Percentiles rank a stretch among this genome's conserved stretches.
phyloP scores from a whole-genome alignment of 2,797 vertebrate genomes.

The Melanotaenia parkinsoni region DNA sequence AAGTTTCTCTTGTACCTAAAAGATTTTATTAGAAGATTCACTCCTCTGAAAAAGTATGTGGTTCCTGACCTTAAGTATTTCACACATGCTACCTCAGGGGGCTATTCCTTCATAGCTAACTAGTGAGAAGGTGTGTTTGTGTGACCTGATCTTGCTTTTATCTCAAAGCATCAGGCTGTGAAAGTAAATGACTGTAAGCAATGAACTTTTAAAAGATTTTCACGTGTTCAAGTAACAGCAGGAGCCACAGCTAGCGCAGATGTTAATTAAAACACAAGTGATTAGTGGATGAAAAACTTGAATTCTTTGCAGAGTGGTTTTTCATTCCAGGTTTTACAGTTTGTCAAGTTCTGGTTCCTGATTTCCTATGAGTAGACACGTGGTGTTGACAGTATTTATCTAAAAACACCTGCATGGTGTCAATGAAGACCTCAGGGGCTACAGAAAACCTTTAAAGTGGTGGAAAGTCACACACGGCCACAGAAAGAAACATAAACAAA shows the following conservation, averaged over 20 bases:
- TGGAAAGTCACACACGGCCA: constrained; percentile 61
- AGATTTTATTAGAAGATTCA: constrained; percentile 5
- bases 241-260: constrained; percentile 37
- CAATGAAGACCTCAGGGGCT: constrained; percentile 53
- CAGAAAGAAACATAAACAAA: constrained; percentile 55
- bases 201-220: constrained; percentile 38
- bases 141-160: constrained; percentile 38
- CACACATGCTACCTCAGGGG: constrained; percentile 27
- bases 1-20: constrained; percentile 9
- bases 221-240: constrained; percentile 45
- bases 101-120: constrained; percentile 26
- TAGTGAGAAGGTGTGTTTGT: constrained; percentile 32
- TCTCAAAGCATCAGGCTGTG: constrained; percentile 35
- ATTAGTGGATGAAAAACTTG: constrained; percentile 21
- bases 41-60: constrained; percentile 15
- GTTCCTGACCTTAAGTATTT: constrained; percentile 46
- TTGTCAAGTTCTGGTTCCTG: constrained; percentile 45
- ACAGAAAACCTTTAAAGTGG: constrained; percentile 63
- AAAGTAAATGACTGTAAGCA: constrained; percentile 45
- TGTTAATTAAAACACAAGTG: constrained; percentile 37
- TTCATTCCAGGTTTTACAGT: constrained; percentile 43
- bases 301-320: constrained; percentile 9
- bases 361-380: neutral
- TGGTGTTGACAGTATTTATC: constrained; percentile 60
- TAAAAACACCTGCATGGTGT: constrained; percentile 68